A percentile compares a stretch with the other conserved stretches of the same genome.
Conservation (phyloP, 2,113 vertebrate genomes). For the Oxyura jamaicensis region DNA sequence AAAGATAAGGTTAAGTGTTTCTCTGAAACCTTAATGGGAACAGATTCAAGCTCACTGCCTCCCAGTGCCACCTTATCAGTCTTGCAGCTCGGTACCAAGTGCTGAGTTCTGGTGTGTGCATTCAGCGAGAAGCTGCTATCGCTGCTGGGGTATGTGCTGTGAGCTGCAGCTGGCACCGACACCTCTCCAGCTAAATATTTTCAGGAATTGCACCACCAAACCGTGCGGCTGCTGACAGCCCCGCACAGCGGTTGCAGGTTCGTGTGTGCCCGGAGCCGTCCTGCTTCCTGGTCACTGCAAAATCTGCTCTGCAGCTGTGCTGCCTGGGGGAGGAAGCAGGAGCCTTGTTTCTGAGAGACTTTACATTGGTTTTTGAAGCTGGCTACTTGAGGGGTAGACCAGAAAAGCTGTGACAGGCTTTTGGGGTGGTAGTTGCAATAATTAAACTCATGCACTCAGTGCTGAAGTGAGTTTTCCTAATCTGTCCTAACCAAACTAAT, state of each 20-base stretch:
- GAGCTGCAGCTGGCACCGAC: not conserved
- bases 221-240: accelerated
- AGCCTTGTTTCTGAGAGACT: not conserved
- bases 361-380: not conserved
- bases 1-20: conserved; percentile 14
- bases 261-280: accelerated
- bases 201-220: accelerated
- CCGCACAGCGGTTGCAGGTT: accelerated
- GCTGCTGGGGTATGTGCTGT: accelerated
- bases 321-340: too few species aligned
- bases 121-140: not conserved
- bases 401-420: accelerated
- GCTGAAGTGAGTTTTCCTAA: not conserved
- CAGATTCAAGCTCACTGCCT: not conserved
- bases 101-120: not conserved
- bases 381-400: accelerated
- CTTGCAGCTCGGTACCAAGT: not conserved
- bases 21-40: conserved; percentile 49
- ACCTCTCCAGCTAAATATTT: not conserved
- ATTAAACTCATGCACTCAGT: accelerated
- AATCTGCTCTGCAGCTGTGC: accelerated
- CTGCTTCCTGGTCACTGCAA: not conserved
- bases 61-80: not conserved
- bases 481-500: accelerated
- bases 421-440: not conserved